Evolutionary conservation across 2,113 vertebrate species (phyloP).

Genomic region (Spea bombifrons): DNA sequence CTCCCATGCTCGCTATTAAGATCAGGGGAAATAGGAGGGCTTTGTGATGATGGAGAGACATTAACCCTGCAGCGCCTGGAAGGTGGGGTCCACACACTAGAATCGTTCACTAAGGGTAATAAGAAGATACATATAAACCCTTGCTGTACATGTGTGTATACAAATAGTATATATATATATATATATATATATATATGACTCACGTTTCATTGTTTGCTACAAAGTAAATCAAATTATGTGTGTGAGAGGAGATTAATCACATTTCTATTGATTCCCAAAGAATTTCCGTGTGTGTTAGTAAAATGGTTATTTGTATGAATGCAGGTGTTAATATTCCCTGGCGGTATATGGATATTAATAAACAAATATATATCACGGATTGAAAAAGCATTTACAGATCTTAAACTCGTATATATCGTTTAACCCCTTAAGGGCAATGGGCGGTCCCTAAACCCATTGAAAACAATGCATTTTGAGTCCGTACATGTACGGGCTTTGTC

Average conservation of each 20-base stretch:
- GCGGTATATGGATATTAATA: no score
- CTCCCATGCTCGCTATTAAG: conserved; percentile 29
- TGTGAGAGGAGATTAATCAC: neutral
- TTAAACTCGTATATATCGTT: no score
- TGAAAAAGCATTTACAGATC: no score
- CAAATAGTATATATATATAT: neutral
- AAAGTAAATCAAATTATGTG: neutral
- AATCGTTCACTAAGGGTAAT: neutral
- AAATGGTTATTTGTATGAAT: no score
- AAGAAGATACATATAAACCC: neutral
- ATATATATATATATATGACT: neutral
- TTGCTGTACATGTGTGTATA: neutral
- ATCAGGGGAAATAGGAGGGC: conserved; percentile 20
- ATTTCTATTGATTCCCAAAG: no score
- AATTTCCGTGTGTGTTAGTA: no score
- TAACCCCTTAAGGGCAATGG: no score
- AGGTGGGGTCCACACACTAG: neutral
- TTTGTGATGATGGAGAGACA: conserved; percentile 19
- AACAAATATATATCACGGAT: no score
- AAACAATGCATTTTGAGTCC: no score
- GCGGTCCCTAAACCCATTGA: no score
- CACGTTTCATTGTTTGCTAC: neutral
- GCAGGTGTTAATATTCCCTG: no score
- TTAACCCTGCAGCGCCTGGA: conserved; percentile 27
- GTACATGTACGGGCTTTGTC: no score